Conservation (phyloP, 1,140 invertebrate genomes). For the Pomacea maculata region DNA sequence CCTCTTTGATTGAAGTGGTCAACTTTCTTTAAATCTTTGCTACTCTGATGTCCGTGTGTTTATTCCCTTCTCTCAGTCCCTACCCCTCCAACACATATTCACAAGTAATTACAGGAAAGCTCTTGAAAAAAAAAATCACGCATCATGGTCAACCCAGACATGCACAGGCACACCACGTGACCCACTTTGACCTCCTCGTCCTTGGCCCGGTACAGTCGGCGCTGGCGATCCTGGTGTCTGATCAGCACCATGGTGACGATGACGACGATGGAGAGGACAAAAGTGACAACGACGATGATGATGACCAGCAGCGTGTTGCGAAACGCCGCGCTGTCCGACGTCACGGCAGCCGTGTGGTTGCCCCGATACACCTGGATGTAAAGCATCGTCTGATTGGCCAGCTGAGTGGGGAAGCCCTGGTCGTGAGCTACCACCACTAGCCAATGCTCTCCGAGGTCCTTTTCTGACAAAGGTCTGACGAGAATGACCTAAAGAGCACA, state of each 20-base stretch:
- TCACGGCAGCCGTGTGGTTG: conserved; percentile 26
- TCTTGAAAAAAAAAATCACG: neutral
- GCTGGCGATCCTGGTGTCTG: conserved; percentile 38
- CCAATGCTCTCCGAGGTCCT: conserved; percentile 72
- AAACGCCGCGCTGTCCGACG: conserved; percentile 20
- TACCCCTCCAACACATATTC: no score
- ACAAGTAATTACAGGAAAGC: no score
- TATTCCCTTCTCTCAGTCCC: no score
- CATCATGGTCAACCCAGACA: neutral
- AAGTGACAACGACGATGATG: conserved; percentile 44
- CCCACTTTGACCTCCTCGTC: conserved; percentile 30
- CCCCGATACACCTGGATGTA: conserved; percentile 36
- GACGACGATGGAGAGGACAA: conserved; percentile 40
- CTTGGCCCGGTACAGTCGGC: conserved; percentile 35
- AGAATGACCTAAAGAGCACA: conserved; percentile 29
- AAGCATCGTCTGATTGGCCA: conserved; percentile 32
- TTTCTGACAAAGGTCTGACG: conserved; percentile 51
- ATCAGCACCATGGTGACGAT: conserved; percentile 45
- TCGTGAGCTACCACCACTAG: conserved; percentile 42
- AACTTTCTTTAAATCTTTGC: no score
- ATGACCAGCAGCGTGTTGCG: conserved; percentile 47
- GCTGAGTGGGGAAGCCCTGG: conserved; percentile 59
- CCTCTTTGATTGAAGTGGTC: no score
- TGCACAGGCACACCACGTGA: conserved; percentile 11
- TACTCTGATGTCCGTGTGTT: no score